phyloP scores from a whole-genome alignment of 2,888 invertebrate species.

The Leucoma salicis region DNA sequence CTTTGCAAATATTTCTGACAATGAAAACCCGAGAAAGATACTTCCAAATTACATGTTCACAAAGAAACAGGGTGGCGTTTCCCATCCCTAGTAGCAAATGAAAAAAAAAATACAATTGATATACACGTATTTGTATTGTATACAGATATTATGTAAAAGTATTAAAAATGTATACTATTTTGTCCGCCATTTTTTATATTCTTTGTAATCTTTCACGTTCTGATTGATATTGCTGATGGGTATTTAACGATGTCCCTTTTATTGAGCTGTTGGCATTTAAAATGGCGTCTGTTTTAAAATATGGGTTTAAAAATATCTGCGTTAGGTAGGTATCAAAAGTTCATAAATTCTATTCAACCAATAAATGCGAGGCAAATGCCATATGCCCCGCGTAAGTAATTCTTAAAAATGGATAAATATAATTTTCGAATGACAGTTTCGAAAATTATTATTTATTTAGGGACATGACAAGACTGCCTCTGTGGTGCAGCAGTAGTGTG shows the following conservation, averaged over 20 bases:
- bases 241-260: slow-evolving; percentile 8
- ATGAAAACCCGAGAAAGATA: slow-evolving; percentile 9
- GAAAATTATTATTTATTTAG: too few relatives aligned
- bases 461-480: too few relatives aligned
- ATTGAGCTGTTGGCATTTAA: slow-evolving; percentile 3
- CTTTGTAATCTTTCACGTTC: slow-evolving; percentile 10
- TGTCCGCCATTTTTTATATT: slow-evolving; percentile 1
- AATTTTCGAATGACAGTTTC: too few relatives aligned
- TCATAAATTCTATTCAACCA: too few relatives aligned
- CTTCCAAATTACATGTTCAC: slow-evolving; percentile 19
- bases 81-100: slow-evolving; percentile 17
- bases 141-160: not conserved
- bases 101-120: slow-evolving; percentile 39
- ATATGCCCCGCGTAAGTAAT: too few relatives aligned
- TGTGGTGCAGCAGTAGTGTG: too few relatives aligned
- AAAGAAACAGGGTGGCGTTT: slow-evolving; percentile 20
- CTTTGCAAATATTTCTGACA: slow-evolving; percentile 8
- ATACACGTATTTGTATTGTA: not conserved
- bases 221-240: slow-evolving; percentile 12
- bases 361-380: too few relatives aligned
- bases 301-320: not conserved
- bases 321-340: too few relatives aligned
- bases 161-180: slow-evolving; percentile 1
- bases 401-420: too few relatives aligned
- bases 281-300: not conserved